These are phyloP conservation scores for Ryuthela nishihirai DNA, from an alignment of 2,888 invertebrate species.

Conservation along the genomic window DNA sequence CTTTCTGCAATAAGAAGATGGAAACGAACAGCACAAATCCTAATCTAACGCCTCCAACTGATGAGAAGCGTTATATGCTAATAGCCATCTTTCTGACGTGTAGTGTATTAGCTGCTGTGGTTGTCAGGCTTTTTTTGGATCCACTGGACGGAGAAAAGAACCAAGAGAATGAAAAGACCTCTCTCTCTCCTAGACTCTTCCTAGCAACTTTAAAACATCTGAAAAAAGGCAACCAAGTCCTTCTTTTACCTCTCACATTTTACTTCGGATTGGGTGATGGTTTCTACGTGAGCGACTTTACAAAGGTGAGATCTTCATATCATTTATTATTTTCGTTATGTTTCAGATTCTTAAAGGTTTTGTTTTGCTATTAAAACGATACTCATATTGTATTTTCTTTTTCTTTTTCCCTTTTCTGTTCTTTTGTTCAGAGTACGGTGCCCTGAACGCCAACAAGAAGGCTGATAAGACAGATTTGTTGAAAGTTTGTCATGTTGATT, in stretches of 20 bases:
- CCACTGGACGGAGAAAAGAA: conserved; percentile 13
- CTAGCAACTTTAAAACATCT: conserved; percentile 81
- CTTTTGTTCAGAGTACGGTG: too few species aligned
- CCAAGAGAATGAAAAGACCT: not conserved
- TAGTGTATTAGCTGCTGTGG: conserved; percentile 64
- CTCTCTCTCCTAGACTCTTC: too few species aligned
- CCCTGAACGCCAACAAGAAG: too few species aligned
- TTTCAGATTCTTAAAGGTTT: too few species aligned
- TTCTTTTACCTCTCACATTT: conserved; percentile 89
- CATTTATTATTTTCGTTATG: too few species aligned
- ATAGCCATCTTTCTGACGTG: conserved; percentile 84
- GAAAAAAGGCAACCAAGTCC: conserved; percentile 82
- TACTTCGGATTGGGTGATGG: conserved; percentile 98
- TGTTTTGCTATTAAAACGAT: too few species aligned
- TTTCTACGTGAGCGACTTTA: conserved; percentile 75
- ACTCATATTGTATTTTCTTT: too few species aligned
- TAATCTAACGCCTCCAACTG: conserved; percentile 18
- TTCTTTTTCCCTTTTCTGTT: too few species aligned
- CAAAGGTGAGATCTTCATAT: conserved; percentile 48
- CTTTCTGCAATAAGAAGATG: conserved; percentile 19
- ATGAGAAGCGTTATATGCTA: conserved; percentile 78
- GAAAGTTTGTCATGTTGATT: too few species aligned
- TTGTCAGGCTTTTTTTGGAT: conserved; percentile 32
- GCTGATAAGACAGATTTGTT: too few species aligned
- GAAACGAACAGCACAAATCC: conserved; percentile 8